Evolutionary conservation across 2,888 invertebrate genomes (phyloP).

Genomic region (Sipunculus nudus): DNA sequence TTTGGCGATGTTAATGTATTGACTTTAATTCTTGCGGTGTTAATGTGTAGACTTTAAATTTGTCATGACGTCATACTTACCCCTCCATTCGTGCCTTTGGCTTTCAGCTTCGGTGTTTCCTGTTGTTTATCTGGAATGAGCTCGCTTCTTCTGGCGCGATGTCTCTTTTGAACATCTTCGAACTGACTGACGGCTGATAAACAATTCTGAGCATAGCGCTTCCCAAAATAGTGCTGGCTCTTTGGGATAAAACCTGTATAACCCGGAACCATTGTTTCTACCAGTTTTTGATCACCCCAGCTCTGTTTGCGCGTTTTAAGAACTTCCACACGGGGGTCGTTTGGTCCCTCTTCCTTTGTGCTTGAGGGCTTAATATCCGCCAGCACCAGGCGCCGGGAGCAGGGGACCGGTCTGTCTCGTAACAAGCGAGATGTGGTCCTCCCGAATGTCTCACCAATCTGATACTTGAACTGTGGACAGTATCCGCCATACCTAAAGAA

Average conservation of each 20-base stretch:
- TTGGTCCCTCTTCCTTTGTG: background rate
- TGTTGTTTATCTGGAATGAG: too few species aligned
- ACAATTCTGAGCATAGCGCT: slow-evolving; percentile 53
- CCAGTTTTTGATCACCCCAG: slow-evolving; percentile 56
- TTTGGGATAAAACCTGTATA: slow-evolving; percentile 59
- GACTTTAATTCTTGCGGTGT: too few species aligned
- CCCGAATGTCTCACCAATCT: slow-evolving; percentile 59
- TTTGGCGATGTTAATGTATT: too few species aligned
- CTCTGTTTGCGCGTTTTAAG: slow-evolving; percentile 47
- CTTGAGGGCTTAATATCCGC: slow-evolving; percentile 42
- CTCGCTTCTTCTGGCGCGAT: too few species aligned
- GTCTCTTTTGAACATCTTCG: slow-evolving; percentile 52
- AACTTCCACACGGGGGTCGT: slow-evolving; percentile 22
- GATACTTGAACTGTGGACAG: slow-evolving; percentile 60
- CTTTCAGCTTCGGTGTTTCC: too few species aligned
- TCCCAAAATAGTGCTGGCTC: slow-evolving; percentile 55
- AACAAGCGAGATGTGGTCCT: slow-evolving; percentile 50
- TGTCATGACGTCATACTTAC: too few species aligned
- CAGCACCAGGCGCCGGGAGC: slow-evolving; percentile 51
- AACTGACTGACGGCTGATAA: slow-evolving; percentile 52
- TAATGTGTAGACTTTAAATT: too few species aligned
- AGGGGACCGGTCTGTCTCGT: slow-evolving; percentile 45
- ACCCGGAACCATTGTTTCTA: slow-evolving; percentile 55
- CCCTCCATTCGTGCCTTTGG: too few species aligned
- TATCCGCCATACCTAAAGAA: slow-evolving; percentile 56